phyloP scores from a whole-genome alignment of 2,113 vertebrate species.

The Sebastes fasciatus region DNA sequence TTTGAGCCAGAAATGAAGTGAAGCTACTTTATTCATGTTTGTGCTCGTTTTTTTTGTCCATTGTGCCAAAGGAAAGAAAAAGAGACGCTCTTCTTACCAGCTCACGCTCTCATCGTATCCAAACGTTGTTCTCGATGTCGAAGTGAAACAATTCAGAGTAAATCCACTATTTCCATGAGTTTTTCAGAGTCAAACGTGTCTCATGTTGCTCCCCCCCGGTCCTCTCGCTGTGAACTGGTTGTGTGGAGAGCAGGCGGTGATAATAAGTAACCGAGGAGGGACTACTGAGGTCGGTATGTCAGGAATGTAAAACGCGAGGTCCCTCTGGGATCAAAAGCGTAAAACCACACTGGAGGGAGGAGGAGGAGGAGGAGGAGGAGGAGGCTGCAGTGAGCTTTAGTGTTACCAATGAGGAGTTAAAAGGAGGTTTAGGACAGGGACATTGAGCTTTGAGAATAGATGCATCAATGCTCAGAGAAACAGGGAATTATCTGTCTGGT shows the following conservation, averaged over 20 bases:
- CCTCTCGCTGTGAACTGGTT: constrained; percentile 75
- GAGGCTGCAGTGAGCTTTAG: constrained; percentile 34
- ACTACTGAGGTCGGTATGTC: constrained; percentile 90
- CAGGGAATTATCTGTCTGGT: neutral
- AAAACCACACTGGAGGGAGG: constrained; percentile 68
- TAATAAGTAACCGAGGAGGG: constrained; percentile 87
- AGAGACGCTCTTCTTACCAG: constrained; percentile 73
- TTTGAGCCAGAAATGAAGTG: neutral
- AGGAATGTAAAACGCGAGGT: constrained; percentile 95
- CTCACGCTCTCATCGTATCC: constrained; percentile 69
- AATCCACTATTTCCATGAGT: constrained; percentile 55
- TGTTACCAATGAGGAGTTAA: constrained; percentile 41
- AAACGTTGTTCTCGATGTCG: constrained; percentile 24
- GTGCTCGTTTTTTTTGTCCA: neutral
- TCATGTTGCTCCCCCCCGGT: constrained; percentile 54
- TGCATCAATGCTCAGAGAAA: neutral
- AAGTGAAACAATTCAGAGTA: constrained; percentile 37
- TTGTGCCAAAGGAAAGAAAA: neutral
- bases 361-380: constrained; percentile 15
- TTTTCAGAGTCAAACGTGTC: constrained; percentile 49
- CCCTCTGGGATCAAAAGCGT: constrained; percentile 87
- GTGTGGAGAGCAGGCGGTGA: constrained; percentile 79
- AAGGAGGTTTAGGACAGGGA: neutral
- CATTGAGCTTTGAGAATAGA: neutral
- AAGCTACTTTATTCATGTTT: neutral